Percentiles rank a stretch among this genome's conserved stretches.
These are phyloP conservation scores for Cerastoderma edule DNA, from an alignment of 2,888 invertebrate genomes.

Conservation along the genomic window DNA sequence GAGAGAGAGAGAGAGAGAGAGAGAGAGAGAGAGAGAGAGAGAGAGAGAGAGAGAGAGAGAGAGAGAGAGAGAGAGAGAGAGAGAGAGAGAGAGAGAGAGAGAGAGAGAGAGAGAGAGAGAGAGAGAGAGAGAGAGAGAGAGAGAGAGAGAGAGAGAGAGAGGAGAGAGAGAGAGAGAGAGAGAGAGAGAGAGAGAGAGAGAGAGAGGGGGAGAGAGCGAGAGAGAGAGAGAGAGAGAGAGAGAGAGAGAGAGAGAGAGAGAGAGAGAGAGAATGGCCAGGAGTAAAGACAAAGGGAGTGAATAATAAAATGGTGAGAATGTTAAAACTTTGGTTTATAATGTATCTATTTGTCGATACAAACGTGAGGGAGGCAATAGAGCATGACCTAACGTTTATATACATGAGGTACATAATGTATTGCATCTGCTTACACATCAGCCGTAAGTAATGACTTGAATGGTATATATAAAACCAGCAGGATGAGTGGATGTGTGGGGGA, in stretches of 20 bases:
- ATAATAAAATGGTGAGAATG: not conserved
- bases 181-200: not conserved
- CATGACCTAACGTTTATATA: not conserved
- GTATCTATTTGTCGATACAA: too few relatives aligned
- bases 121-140: not conserved
- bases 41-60: not conserved
- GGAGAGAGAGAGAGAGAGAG: not conserved
- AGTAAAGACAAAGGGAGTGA: not conserved
- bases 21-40: conserved; percentile 1
- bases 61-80: not conserved
- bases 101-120: not conserved
- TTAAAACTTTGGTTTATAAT: too few relatives aligned
- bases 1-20: not conserved
- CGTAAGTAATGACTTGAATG: not conserved
- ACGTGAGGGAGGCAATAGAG: too few relatives aligned
- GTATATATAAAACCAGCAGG: not conserved
- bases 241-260: not conserved
- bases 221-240: not conserved
- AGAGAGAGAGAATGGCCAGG: not conserved
- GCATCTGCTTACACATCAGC: not conserved
- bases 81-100: not conserved
- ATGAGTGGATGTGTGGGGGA: conserved; percentile 19
- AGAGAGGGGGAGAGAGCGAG: not conserved
- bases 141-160: not conserved
- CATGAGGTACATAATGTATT: not conserved